These are phyloP conservation scores for Trematomus bernacchii DNA, from an alignment of 2,797 vertebrate species.

Conservation along the genomic window DNA sequence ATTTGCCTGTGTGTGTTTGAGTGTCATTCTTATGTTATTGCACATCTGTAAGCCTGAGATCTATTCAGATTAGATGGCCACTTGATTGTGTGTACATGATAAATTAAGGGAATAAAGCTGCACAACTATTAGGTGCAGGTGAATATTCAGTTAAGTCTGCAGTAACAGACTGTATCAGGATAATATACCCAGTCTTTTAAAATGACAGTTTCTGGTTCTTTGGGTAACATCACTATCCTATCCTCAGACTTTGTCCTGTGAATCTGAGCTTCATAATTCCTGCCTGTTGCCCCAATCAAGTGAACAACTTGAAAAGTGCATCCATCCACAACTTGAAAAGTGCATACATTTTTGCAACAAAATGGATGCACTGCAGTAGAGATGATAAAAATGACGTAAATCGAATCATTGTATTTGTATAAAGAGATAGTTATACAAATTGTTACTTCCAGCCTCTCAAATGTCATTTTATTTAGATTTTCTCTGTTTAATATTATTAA, in stretches of 20 bases:
- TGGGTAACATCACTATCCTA: neutral
- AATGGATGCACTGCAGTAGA: neutral
- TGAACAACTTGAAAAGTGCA: neutral
- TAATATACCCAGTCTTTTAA: constrained; percentile 12
- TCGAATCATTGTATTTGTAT: no score
- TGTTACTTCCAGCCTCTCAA: neutral
- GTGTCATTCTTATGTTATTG: constrained; percentile 2
- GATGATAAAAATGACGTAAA: neutral
- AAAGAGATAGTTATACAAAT: neutral
- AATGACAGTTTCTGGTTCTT: neutral
- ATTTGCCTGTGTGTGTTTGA: constrained; percentile 6
- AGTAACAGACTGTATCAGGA: neutral
- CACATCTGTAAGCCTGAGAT: constrained; percentile 4
- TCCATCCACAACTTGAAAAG: no score
- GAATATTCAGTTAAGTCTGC: constrained; percentile 5
- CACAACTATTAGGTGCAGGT: constrained; percentile 7
- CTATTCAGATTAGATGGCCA: constrained; percentile 19
- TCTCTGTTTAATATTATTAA: neutral
- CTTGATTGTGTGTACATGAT: neutral
- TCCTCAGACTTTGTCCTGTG: neutral
- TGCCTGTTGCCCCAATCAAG: neutral
- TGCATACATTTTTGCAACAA: no score
- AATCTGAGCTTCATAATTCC: neutral
- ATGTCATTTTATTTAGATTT: neutral
- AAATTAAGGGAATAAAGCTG: neutral